phyloP scores from a whole-genome alignment of 2,888 invertebrate genomes.

The Pogonocherus hispidulus region DNA sequence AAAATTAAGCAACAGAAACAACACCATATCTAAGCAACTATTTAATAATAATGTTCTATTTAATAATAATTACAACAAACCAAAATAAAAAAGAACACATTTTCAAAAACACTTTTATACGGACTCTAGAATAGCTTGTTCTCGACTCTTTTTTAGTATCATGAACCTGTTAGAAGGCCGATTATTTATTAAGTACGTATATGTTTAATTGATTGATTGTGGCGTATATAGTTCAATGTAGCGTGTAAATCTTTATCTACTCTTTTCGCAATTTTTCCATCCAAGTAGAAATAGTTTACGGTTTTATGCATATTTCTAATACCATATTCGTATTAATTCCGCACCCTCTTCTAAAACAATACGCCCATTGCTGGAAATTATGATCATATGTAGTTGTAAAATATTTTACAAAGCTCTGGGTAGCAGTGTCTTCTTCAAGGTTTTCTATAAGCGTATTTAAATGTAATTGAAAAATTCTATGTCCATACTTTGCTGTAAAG shows the following conservation, averaged over 20 bases:
- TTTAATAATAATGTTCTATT: too few species aligned
- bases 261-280: conserved; percentile 49
- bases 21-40: too few species aligned
- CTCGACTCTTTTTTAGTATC: too few species aligned
- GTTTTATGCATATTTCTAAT: conserved; percentile 40
- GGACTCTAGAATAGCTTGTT: too few species aligned
- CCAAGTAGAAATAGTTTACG: conserved; percentile 50
- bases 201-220: too few species aligned
- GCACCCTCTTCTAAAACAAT: conserved; percentile 36
- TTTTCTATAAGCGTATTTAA: conserved; percentile 23
- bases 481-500: conserved; percentile 37
- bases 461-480: background rate
- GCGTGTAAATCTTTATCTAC: conserved; percentile 48
- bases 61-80: too few species aligned
- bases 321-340: conserved; percentile 41
- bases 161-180: too few species aligned
- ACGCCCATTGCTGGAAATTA: conserved; percentile 41
- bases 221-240: conserved; percentile 50
- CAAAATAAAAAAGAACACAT: too few species aligned
- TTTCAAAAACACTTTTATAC: too few species aligned
- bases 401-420: conserved; percentile 41
- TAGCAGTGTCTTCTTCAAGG: conserved; percentile 23
- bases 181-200: too few species aligned
- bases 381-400: conserved; percentile 38
- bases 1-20: too few species aligned